Conservation (phyloP, 2,113 vertebrate genomes). For the Eubucco bourcierii region DNA sequence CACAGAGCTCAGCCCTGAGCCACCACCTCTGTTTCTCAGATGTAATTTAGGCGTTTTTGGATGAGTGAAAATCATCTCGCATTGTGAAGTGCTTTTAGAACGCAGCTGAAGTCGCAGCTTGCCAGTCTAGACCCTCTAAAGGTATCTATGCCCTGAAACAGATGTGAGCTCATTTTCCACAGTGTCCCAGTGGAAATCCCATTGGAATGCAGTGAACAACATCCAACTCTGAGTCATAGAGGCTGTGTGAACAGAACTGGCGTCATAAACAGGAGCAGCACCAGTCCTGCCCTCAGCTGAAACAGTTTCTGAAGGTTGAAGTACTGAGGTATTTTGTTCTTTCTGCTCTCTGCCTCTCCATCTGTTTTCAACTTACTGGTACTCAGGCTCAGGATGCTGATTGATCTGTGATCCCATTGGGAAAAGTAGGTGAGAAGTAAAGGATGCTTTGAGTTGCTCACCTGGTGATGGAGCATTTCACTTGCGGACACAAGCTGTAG, state of each 20-base stretch:
- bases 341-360: neutral
- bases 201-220: rapidly evolving
- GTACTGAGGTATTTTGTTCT: neutral
- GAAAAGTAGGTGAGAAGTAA: neutral
- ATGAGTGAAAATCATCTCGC: rapidly evolving
- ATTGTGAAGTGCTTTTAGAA: neutral
- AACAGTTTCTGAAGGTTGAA: neutral
- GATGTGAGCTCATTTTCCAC: neutral
- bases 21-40: neutral
- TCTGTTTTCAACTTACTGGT: neutral
- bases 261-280: neutral
- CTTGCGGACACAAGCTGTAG: neutral
- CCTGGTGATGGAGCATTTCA: neutral
- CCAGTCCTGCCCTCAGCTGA: neutral
- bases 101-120: rapidly evolving
- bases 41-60: neutral
- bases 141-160: neutral
- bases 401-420: neutral
- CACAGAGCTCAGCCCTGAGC: neutral
- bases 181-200: neutral
- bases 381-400: neutral
- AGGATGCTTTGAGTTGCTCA: neutral
- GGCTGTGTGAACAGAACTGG: neutral
- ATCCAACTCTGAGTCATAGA: neutral
- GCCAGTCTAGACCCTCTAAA: neutral